Base-by-base conservation (phyloP, 1,140 invertebrate genomes). In the Stratiolaelaps scimitus region DNA sequence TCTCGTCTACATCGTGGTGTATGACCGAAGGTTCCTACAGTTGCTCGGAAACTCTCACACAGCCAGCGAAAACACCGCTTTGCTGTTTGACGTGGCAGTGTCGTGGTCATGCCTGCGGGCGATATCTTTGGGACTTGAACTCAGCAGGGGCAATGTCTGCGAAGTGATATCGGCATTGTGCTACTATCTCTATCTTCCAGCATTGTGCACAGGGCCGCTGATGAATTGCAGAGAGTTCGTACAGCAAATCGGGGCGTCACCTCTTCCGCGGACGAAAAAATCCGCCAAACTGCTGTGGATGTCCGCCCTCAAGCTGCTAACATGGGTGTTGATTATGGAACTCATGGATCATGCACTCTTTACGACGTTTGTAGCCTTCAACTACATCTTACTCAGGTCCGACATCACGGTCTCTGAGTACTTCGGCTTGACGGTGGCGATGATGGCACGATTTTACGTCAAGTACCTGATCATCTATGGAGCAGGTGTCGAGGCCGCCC, bases 401-500 rank as follows among this genome's bases (percentile, higher is more conserved):
- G 10, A 10, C 34, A 40, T 40, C 4, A 40, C 34, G 4, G 34
- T 10, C 4, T 15, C 34, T 26, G 53, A 60, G 2, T 60, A 20
- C 20, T 60, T 60, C 53, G 53, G 53, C 17, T 60, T 4, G 6
- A 29, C 53, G 13, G 53, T 34, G 4, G 23, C 34, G 26, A 15
- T 60, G 26, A 60, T 60, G 53, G n/a, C 23, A 5, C 53, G 34
- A 26, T 60, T 60, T 34, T 60, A 60, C 20, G 53, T 60, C 1
- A 60, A 60, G 53, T 60, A 60, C 34, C 20, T 60, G 23, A 5
- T 60, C 17, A 60, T 60, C 17, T 60, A 60, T 34, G 23, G 53
- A 20, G 17, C 34, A 26, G 53, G 26, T 6, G 53, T 29, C 4
- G 53, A 60, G 53, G 15, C 53, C 17, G 53, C 23, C 1, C 53